phyloP scores from a whole-genome alignment of 2,113 vertebrate genomes.

The Rhineura floridana region DNA sequence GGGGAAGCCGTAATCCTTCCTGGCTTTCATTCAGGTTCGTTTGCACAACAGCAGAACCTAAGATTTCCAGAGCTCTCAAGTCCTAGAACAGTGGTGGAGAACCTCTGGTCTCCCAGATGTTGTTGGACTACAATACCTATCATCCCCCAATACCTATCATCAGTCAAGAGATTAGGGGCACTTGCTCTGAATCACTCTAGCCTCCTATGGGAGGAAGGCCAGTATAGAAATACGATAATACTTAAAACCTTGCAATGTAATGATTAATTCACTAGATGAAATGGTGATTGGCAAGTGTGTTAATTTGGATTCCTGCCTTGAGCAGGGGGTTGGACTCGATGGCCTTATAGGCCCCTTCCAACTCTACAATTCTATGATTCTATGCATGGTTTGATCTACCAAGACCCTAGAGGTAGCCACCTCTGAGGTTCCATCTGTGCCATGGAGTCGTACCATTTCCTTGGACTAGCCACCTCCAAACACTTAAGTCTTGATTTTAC shows the following conservation, averaged over 20 bases:
- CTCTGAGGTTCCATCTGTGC: neutral
- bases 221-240: no score
- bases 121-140: neutral
- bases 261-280: neutral
- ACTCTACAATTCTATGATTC: no score
- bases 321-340: no score
- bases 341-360: no score
- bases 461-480: neutral
- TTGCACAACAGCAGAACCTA: neutral
- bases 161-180: neutral
- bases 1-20: slow-evolving; percentile 2
- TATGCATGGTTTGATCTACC: neutral
- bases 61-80: neutral
- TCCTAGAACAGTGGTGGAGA: neutral
- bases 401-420: neutral
- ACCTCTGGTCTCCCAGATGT: neutral
- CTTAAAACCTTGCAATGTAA: neutral
- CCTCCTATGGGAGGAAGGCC: no score
- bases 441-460: neutral
- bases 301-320: no score
- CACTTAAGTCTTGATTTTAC: neutral
- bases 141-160: no score
- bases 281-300: neutral
- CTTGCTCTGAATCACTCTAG: neutral
- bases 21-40: neutral